Evolutionary conservation across 2,888 invertebrate species (phyloP).

Genomic region (Cynaeus angustus): DNA sequence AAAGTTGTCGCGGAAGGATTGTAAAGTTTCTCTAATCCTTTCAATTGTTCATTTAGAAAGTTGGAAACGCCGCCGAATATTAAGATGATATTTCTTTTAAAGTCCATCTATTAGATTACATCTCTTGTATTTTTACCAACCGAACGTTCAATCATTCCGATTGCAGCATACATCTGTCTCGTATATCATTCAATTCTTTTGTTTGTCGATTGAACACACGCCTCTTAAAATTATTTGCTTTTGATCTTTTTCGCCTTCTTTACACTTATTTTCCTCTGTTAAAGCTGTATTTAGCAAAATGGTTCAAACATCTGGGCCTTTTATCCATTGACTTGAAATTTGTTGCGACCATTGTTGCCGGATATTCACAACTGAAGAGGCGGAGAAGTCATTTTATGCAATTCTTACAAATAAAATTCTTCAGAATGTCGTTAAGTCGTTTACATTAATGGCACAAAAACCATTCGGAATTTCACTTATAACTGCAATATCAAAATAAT

Average conservation of each 20-base stretch:
- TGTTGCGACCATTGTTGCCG: conserved; percentile 50
- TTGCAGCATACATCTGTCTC: conserved; percentile 48
- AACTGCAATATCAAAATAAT: too few species aligned
- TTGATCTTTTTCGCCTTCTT: conserved; percentile 54
- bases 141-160: conserved; percentile 13
- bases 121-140: conserved; percentile 10
- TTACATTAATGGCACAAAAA: not conserved
- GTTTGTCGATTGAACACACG: conserved; percentile 49
- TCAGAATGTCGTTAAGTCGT: conserved; percentile 9
- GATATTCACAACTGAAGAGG: conserved; percentile 41
- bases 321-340: conserved; percentile 54
- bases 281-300: conserved; percentile 59
- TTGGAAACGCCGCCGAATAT: conserved; percentile 44
- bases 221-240: conserved; percentile 56
- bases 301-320: conserved; percentile 58
- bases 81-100: conserved; percentile 34
- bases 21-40: conserved; percentile 62
- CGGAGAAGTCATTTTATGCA: conserved; percentile 45
- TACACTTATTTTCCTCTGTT: conserved; percentile 47
- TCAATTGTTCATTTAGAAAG: conserved; percentile 63
- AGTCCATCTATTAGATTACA: conserved; percentile 31
- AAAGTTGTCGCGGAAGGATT: conserved; percentile 60
- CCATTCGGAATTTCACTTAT: not conserved
- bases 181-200: conserved; percentile 42
- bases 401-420: conserved; percentile 28